phyloP scores from a whole-genome alignment of 2,797 vertebrate genomes.

The Acropternis orthonyx region DNA sequence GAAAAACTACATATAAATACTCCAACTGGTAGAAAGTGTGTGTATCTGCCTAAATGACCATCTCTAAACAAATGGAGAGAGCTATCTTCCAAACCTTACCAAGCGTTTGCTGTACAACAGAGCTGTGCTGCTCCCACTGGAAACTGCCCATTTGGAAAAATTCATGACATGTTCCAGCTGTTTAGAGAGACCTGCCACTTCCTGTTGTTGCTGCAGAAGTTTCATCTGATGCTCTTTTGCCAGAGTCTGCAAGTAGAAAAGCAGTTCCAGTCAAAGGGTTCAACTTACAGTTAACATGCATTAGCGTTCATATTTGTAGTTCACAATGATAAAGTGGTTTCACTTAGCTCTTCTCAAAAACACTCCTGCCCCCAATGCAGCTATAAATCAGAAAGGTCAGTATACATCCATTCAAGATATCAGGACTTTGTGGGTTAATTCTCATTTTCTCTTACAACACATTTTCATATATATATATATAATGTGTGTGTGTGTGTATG shows the following conservation, averaged over 20 bases:
- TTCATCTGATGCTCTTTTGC: slow-evolving; percentile 82
- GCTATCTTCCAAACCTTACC: slow-evolving; percentile 62
- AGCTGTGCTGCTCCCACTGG: slow-evolving; percentile 82
- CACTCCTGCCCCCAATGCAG: neutral
- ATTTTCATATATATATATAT: neutral
- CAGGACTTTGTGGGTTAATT: neutral
- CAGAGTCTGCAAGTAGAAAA: slow-evolving; percentile 70
- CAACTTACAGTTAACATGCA: neutral
- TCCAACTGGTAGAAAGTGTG: neutral
- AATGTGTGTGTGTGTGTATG: no score
- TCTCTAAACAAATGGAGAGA: neutral
- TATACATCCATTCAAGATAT: neutral
- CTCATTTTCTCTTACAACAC: neutral
- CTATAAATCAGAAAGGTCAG: neutral
- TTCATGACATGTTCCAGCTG: slow-evolving; percentile 84
- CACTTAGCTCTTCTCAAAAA: neutral
- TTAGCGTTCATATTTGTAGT: neutral
- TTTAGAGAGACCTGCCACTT: slow-evolving; percentile 81
- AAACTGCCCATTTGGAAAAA: slow-evolving; percentile 84
- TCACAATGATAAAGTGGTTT: neutral
- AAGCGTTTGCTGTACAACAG: slow-evolving; percentile 83
- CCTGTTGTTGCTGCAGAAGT: slow-evolving; percentile 81
- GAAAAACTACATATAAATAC: neutral
- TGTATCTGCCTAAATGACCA: neutral
- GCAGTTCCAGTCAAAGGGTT: slow-evolving; percentile 1